These are phyloP conservation scores for Drosophila tropicalis DNA, from an alignment of 1,140 invertebrate species.

Conservation along the genomic window DNA sequence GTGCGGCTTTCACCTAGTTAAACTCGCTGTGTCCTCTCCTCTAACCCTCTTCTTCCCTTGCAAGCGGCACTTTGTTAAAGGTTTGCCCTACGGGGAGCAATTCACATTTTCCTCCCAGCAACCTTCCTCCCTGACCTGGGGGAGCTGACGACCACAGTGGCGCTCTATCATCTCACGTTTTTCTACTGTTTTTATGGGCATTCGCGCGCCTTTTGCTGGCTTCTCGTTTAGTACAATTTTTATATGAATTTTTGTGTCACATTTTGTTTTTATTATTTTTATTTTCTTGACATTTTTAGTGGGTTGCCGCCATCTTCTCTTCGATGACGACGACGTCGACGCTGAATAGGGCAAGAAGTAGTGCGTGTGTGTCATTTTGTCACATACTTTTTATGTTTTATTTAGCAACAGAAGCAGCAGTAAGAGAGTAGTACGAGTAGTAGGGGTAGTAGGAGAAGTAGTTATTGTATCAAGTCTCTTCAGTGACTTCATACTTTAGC, in stretches of 20 bases:
- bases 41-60: not conserved
- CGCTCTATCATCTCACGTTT: slow-evolving; percentile 24
- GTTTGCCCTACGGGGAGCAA: slow-evolving; percentile 29
- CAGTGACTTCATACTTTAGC: slow-evolving; percentile 15
- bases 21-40: slow-evolving; percentile 16
- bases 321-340: not conserved
- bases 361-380: slow-evolving; percentile 64
- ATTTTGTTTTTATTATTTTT: slow-evolving; percentile 79
- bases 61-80: slow-evolving; percentile 45
- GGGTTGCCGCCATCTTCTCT: slow-evolving; percentile 36
- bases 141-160: not conserved
- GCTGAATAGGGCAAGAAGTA: not conserved
- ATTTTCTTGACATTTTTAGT: slow-evolving; percentile 70
- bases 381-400: slow-evolving; percentile 80
- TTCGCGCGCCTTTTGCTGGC: slow-evolving; percentile 15
- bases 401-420: slow-evolving; percentile 47
- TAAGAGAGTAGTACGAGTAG: not conserved
- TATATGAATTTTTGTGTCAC: slow-evolving; percentile 66
- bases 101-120: slow-evolving; percentile 11
- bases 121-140: slow-evolving; percentile 3
- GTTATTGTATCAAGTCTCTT: slow-evolving; percentile 1
- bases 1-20: slow-evolving; percentile 68
- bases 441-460: not conserved
- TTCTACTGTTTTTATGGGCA: slow-evolving; percentile 22
- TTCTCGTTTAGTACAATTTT: slow-evolving; percentile 51